A percentile compares a stretch with the other conserved stretches of the same genome.
These are phyloP conservation scores for Pachycephala philippinensis DNA, from an alignment of 2,113 vertebrate genomes.

Conservation along the genomic window DNA sequence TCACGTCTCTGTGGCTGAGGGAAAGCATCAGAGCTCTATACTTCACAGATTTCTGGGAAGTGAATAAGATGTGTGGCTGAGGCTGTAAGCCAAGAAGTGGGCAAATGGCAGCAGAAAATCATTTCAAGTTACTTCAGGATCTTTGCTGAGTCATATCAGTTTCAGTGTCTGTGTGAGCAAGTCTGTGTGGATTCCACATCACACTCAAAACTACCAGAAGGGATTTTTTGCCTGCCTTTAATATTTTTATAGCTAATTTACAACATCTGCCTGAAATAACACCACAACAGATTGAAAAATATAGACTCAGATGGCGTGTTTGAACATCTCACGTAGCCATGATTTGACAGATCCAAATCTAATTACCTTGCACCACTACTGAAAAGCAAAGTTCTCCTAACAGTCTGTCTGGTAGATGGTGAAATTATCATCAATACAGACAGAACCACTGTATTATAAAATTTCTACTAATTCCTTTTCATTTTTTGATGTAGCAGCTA, in stretches of 20 bases:
- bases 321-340: conserved; percentile 18
- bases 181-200: conserved; percentile 38
- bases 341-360: conserved; percentile 48
- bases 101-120: conserved; percentile 10
- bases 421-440: neutral
- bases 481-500: neutral
- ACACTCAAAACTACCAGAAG: conserved; percentile 7
- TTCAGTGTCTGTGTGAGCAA: conserved; percentile 38
- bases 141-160: conserved; percentile 56
- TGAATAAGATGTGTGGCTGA: neutral
- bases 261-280: conserved; percentile 54
- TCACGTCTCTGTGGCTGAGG: neutral
- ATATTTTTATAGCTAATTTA: conserved; percentile 63
- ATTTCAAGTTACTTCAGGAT: conserved; percentile 38
- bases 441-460: neutral
- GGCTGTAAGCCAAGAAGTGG: conserved; percentile 24
- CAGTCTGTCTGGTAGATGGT: neutral
- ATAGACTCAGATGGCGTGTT: conserved; percentile 28
- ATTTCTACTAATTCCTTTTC: neutral
- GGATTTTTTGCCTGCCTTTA: conserved; percentile 42
- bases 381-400: neutral
- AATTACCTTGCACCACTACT: neutral
- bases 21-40: conserved; percentile 40
- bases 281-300: conserved; percentile 51
- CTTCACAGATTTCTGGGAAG: conserved; percentile 52